These are phyloP conservation scores for Apis florea DNA, from an alignment of 1,140 invertebrate genomes.

Conservation along the genomic window DNA sequence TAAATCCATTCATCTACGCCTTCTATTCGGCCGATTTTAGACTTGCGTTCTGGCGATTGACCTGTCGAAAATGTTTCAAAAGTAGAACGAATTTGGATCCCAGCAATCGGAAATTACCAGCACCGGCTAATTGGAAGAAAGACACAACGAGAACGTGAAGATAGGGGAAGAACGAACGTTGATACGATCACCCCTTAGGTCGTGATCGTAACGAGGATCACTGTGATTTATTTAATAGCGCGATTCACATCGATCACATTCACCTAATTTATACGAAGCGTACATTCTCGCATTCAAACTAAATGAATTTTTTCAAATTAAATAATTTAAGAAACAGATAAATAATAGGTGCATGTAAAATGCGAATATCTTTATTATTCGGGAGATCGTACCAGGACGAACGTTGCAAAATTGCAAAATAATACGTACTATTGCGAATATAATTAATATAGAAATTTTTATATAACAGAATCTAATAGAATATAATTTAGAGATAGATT, in stretches of 20 bases:
- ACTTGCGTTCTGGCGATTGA: slow-evolving; percentile 90
- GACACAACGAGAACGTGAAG: slow-evolving; percentile 64
- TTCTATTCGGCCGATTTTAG: slow-evolving; percentile 93
- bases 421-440: background rate
- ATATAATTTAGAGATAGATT: background rate
- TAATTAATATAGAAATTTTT: background rate
- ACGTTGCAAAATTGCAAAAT: too few species aligned
- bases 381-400: background rate
- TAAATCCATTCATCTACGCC: slow-evolving; percentile 93
- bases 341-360: background rate
- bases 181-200: background rate
- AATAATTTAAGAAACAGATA: background rate
- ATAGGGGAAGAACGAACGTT: background rate
- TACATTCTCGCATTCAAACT: too few species aligned
- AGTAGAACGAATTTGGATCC: slow-evolving; percentile 54
- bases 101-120: slow-evolving; percentile 54
- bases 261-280: background rate
- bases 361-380: slow-evolving; percentile 16
- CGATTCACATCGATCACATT: background rate
- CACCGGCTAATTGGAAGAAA: slow-evolving; percentile 59
- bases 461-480: background rate
- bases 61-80: slow-evolving; percentile 74
- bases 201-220: background rate
- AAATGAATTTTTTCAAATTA: background rate
- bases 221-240: slow-evolving; percentile 28